phyloP scores from a whole-genome alignment of 1,140 invertebrate species.

The Potamilus streckersoni region DNA sequence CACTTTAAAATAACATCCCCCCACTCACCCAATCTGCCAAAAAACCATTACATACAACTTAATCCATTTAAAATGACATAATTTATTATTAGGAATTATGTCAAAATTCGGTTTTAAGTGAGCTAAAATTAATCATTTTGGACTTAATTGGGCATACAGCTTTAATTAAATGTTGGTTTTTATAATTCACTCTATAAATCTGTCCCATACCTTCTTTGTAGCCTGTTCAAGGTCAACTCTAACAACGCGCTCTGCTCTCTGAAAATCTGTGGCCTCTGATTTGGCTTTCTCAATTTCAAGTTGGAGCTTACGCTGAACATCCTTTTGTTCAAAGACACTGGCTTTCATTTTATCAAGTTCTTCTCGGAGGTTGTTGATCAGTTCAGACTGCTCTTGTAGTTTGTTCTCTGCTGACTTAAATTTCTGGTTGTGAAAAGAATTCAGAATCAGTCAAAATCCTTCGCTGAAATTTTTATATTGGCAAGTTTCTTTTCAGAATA shows the following conservation, averaged over 20 bases:
- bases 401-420: conserved; percentile 64
- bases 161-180: too few relatives aligned
- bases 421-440: conserved; percentile 44
- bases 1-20: too few relatives aligned
- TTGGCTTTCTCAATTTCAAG: conserved; percentile 52
- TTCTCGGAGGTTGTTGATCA: conserved; percentile 53
- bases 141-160: too few relatives aligned
- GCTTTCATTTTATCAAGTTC: conserved; percentile 58
- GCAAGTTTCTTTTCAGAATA: too few relatives aligned
- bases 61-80: too few relatives aligned
- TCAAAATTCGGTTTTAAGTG: too few relatives aligned
- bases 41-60: too few relatives aligned
- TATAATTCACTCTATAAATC: neutral
- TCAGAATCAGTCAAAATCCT: too few relatives aligned
- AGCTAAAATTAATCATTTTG: too few relatives aligned
- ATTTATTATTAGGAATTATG: too few relatives aligned
- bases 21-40: too few relatives aligned
- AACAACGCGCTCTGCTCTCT: conserved; percentile 63
- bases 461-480: too few relatives aligned
- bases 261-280: conserved; percentile 57
- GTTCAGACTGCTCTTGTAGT: conserved; percentile 55
- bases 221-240: conserved; percentile 65
- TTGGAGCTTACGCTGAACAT: conserved; percentile 53
- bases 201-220: conserved; percentile 52
- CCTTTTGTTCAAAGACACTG: conserved; percentile 49